Conservation (phyloP, 2,113 vertebrate genomes). For the Ceyx melanurus region DNA sequence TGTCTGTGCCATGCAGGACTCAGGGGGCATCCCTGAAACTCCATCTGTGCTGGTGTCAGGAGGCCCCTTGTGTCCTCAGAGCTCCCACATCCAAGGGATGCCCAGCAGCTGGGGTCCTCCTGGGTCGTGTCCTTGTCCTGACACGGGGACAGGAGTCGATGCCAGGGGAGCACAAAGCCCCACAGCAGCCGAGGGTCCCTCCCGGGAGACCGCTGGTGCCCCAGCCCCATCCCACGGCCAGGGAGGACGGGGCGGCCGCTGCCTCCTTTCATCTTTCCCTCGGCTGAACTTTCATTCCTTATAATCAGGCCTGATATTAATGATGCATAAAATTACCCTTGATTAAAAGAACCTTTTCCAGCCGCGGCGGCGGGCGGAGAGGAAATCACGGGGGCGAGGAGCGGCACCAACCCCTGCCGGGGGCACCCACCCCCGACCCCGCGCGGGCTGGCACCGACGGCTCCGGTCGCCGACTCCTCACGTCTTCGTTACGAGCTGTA, state of each 20-base stretch:
- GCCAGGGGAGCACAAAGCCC: neutral
- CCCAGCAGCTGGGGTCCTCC: neutral
- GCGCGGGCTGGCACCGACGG: rapidly evolving
- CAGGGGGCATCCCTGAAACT: rapidly evolving
- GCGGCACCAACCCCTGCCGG: rapidly evolving
- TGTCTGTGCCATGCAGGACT: neutral
- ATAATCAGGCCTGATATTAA: slow-evolving; percentile 44
- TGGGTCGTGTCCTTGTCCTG: too few relatives aligned
- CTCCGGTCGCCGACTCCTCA: neutral
- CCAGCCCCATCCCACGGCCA: rapidly evolving
- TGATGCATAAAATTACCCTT: slow-evolving; percentile 38
- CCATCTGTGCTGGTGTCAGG: rapidly evolving
- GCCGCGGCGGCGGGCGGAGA: neutral
- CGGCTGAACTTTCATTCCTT: neutral
- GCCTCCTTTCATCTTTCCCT: neutral
- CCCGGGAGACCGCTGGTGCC: rapidly evolving
- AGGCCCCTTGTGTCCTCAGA: rapidly evolving
- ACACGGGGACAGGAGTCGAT: neutral
- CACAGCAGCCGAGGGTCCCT: neutral
- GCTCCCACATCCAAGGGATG: neutral
- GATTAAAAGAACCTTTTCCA: slow-evolving; percentile 55
- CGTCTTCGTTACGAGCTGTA: rapidly evolving
- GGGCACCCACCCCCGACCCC: neutral
- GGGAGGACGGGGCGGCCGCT: neutral
- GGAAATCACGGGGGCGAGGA: neutral